These are phyloP conservation scores for Xiphorhynchus erythropygius DNA, from an alignment of 2,797 vertebrate genomes.

Conservation along the genomic window DNA sequence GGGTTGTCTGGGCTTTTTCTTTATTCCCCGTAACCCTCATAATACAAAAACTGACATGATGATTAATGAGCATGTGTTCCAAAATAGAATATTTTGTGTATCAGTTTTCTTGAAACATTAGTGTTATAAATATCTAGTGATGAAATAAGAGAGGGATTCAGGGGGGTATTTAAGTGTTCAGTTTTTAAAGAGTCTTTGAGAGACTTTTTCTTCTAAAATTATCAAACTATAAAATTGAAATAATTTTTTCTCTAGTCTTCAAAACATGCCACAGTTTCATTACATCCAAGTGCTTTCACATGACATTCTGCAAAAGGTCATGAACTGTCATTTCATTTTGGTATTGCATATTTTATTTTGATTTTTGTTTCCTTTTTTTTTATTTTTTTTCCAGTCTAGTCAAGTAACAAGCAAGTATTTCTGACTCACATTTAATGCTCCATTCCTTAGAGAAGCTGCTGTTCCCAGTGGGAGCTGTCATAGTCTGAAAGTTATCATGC, in stretches of 20 bases:
- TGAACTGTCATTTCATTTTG: background rate
- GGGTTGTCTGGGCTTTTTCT: background rate
- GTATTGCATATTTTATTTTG: background rate
- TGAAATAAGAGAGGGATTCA: background rate
- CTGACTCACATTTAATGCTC: background rate
- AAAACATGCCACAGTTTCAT: background rate
- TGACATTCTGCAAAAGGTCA: background rate
- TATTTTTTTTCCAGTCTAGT: background rate
- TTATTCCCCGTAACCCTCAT: accelerated
- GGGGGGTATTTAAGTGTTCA: background rate
- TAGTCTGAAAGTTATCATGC: background rate
- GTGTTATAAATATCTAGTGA: background rate
- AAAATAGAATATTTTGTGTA: background rate
- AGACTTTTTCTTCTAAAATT: background rate
- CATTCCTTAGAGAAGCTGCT: background rate
- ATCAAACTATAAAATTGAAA: background rate
- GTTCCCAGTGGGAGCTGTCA: background rate
- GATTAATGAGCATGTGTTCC: background rate
- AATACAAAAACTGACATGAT: background rate
- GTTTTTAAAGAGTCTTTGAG: background rate
- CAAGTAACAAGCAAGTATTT: background rate
- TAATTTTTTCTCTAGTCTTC: background rate
- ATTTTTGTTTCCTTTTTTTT: background rate
- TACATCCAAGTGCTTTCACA: background rate
- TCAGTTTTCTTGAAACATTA: background rate